Conservation (phyloP, 2,113 vertebrate genomes). For the Bothrops jararaca region DNA sequence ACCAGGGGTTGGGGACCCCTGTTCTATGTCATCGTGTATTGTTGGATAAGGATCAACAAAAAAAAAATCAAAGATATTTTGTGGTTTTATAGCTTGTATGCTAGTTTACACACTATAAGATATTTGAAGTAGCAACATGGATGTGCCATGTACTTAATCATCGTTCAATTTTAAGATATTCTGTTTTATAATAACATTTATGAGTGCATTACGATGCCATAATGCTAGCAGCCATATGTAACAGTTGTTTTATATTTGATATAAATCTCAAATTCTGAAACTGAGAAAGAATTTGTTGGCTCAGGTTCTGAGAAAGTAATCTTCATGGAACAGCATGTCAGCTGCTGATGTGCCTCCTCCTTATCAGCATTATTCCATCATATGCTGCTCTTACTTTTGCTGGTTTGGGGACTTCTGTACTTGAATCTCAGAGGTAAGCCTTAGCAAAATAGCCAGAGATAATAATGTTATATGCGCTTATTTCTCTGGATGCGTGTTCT, state of each 20-base stretch:
- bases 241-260: neutral
- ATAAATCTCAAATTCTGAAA: neutral
- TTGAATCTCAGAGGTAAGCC: neutral
- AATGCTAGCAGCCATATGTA: neutral
- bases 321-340: neutral
- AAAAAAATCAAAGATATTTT: neutral
- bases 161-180: neutral
- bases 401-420: neutral
- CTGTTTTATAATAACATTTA: neutral
- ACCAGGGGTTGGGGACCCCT: too few species aligned
- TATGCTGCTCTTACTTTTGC: neutral
- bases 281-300: neutral
- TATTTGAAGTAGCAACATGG: slow-evolving; percentile 16
- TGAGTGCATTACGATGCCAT: neutral
- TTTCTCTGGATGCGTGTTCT: neutral
- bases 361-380: neutral
- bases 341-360: neutral
- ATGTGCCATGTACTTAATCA: neutral
- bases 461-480: neutral
- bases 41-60: slow-evolving; percentile 12
- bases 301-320: neutral
- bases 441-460: neutral
- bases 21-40: slow-evolving; percentile 24
- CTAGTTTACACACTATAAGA: neutral
- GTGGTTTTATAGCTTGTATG: slow-evolving; percentile 1